A percentile compares a stretch with the other conserved stretches of the same genome.
phyloP scores from a whole-genome alignment of 1,140 invertebrate genomes.

The Neocloeon triangulifer region DNA sequence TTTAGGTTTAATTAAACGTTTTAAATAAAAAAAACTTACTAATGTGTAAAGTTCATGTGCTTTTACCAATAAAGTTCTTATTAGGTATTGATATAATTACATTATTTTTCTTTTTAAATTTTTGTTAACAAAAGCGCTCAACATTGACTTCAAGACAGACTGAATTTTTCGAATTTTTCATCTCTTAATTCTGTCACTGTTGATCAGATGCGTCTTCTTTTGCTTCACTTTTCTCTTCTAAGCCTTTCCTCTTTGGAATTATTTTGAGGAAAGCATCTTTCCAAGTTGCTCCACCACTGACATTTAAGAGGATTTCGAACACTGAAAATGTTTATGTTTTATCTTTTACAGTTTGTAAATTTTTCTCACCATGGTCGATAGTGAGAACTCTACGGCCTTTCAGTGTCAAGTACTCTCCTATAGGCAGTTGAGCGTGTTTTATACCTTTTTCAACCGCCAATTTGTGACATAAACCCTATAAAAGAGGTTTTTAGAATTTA shows the following conservation, averaged over 20 bases:
- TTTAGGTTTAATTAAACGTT: too few species aligned
- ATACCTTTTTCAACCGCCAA: conserved; percentile 57
- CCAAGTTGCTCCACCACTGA: conserved; percentile 61
- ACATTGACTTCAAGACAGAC: too few species aligned
- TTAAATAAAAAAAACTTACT: too few species aligned
- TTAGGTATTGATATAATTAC: not conserved
- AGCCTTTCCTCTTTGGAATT: conserved; percentile 52
- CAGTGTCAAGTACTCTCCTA: conserved; percentile 78
- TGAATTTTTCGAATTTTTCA: too few species aligned
- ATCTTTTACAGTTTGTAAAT: conserved; percentile 1
- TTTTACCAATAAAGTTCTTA: too few species aligned
- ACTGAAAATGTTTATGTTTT: conserved; percentile 34
- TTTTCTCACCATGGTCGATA: conserved; percentile 71
- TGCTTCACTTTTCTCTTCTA: conserved; percentile 23
- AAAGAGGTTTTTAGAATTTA: conserved; percentile 8
- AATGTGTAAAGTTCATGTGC: too few species aligned
- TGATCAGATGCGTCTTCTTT: too few species aligned
- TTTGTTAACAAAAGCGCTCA: too few species aligned
- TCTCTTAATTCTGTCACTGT: too few species aligned
- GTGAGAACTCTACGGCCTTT: conserved; percentile 85
- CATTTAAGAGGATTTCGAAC: conserved; percentile 69
- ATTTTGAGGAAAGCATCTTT: conserved; percentile 61
- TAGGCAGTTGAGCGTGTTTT: conserved; percentile 65
- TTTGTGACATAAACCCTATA: conserved; percentile 60
- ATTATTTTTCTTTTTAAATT: too few species aligned